These are phyloP conservation scores for Rhabdophis nuchalis DNA, from an alignment of 2,797 vertebrate genomes.

Conservation along the genomic window DNA sequence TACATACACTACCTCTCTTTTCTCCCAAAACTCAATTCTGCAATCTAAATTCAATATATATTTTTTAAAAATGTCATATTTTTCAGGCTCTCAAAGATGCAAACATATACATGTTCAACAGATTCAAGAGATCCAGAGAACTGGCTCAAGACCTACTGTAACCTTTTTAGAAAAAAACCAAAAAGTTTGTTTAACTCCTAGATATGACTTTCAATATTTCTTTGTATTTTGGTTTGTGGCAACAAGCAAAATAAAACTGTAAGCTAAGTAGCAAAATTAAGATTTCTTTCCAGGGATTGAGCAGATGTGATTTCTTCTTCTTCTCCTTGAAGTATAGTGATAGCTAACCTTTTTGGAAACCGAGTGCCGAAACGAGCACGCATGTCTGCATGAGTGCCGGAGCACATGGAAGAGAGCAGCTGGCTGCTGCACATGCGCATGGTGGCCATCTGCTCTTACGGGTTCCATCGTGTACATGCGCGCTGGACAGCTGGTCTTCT, in stretches of 20 bases:
- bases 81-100: neutral
- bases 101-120: neutral
- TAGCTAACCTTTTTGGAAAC: too few relatives aligned
- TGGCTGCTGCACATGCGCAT: too few relatives aligned
- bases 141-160: too few relatives aligned
- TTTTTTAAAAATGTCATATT: neutral
- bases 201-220: neutral
- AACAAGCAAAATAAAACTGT: neutral
- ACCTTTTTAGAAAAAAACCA: neutral
- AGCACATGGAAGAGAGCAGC: too few relatives aligned
- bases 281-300: neutral
- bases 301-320: neutral
- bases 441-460: too few relatives aligned
- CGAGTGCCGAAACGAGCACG: too few relatives aligned
- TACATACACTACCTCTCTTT: neutral
- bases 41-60: neutral
- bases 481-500: too few relatives aligned
- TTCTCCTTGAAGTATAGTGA: neutral
- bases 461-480: too few relatives aligned
- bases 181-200: neutral
- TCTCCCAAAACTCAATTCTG: neutral
- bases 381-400: too few relatives aligned
- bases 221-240: neutral
- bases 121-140: neutral
- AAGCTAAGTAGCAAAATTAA: neutral